These are phyloP conservation scores for Stenotaenia linearis DNA, from an alignment of 2,888 invertebrate species.

Conservation along the genomic window DNA sequence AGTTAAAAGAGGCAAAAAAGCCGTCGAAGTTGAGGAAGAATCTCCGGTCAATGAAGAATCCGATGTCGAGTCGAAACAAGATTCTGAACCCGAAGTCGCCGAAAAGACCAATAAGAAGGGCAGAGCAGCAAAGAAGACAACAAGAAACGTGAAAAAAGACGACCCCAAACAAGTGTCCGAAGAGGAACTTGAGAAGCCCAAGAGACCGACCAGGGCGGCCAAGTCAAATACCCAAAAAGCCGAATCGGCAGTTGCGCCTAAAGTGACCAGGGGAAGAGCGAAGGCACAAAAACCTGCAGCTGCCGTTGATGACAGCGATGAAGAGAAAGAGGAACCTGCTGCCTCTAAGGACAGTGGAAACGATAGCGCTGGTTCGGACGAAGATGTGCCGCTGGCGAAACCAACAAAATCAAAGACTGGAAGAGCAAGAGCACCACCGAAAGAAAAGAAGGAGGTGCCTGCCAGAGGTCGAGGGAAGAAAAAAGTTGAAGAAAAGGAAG, in stretches of 20 bases:
- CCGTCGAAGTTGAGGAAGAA: background rate
- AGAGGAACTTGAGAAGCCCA: background rate
- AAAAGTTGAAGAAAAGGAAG: background rate
- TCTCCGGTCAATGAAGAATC: background rate
- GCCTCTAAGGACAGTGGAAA: background rate
- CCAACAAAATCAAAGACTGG: background rate
- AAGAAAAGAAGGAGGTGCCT: background rate
- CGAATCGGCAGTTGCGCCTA: background rate
- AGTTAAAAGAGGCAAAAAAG: background rate
- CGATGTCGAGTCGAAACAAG: background rate
- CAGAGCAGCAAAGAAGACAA: background rate
- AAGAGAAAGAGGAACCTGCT: background rate
- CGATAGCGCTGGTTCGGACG: background rate
- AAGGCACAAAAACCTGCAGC: background rate
- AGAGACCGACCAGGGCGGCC: background rate
- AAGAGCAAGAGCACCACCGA: background rate
- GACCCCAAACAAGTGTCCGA: background rate
- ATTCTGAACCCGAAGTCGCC: background rate
- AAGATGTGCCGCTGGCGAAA: background rate
- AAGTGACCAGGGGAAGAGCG: background rate
- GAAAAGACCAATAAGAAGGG: background rate
- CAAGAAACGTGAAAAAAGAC: background rate
- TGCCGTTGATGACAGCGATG: background rate
- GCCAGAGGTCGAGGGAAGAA: background rate
- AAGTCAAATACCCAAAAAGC: background rate